Evolutionary conservation across 2,113 vertebrate genomes (phyloP), one percentile per base, ranked within the genome.

Genomic region (Ochotona princeps): DNA sequence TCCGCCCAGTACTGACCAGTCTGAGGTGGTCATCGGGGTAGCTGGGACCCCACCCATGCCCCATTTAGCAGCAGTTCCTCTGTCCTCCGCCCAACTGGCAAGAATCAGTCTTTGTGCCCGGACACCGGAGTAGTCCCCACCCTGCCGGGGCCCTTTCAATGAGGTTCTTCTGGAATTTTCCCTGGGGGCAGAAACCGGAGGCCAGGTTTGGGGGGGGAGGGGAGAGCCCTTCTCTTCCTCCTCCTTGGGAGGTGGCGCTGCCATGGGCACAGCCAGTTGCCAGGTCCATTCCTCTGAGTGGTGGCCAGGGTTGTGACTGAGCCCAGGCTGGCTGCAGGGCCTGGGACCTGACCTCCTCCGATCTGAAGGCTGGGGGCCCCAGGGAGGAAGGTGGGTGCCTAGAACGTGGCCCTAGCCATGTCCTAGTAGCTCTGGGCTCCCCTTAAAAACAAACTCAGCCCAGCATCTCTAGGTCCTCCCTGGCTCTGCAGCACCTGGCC

Each of bases 131-230:
- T 81, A 90, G 90, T 81, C 93, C 88, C 76, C 9, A 15, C 79
- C 92, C 83, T 63, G 83, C 49, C 83, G 10, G 10, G 30, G 67
- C 17, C 26, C 47, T 10, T 32, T 95, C 96, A 93, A 23, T 73
- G 75, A 35, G 91, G 49, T 49, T 91, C 89, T 90, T 93, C 93
- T 93, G 94, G 93, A 96, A 97, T 89, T 83, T 72, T 96, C 94
- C 83, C 95, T 75, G 79, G 74, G 74, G 91, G 87, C 94, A 91
- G 95, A 94, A 96, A 97, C 95, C 96, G 91, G 96, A 97, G 91
- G 94, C 95, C 95, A 94, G 96, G 93, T 44, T 44, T 94, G 44
- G 74, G 12, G 61, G 75, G 61, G 82, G 82, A 79, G 91, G 38
- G 38, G 38, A 44, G 38, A 44, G 38, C 38, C 38, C 38, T 44